These are phyloP conservation scores for Hydrotaea cyrtoneurina DNA, from an alignment of 2,888 invertebrate genomes.

Conservation along the genomic window DNA sequence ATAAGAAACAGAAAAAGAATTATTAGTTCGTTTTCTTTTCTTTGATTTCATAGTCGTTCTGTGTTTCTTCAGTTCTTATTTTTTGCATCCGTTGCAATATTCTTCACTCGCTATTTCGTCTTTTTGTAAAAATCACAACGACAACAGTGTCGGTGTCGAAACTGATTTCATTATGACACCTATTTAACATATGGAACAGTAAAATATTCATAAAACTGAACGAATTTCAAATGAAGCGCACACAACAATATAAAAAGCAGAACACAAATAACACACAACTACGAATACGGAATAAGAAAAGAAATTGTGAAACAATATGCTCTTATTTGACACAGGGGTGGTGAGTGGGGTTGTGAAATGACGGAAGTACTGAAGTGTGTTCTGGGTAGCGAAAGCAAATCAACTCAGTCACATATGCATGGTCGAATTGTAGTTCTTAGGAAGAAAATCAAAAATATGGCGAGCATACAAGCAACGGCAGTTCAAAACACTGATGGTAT, in stretches of 20 bases:
- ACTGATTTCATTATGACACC: conserved; percentile 50
- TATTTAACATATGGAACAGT: conserved; percentile 39
- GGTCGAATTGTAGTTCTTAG: conserved; percentile 30
- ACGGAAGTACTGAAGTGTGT: conserved; percentile 14
- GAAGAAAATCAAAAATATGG: conserved; percentile 49
- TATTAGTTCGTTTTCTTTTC: not conserved
- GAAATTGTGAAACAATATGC: conserved; percentile 32
- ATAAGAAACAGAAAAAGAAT: conserved; percentile 43
- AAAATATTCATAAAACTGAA: conserved; percentile 29
- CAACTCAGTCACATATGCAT: conserved; percentile 11
- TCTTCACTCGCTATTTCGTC: not conserved
- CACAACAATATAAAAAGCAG: conserved; percentile 48
- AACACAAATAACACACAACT: not conserved
- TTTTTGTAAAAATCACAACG: not conserved
- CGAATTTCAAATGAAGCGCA: conserved; percentile 55
- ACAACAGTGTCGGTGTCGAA: conserved; percentile 13
- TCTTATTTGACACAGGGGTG: not conserved
- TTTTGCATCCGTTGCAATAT: conserved; percentile 28
- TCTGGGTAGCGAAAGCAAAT: conserved; percentile 3
- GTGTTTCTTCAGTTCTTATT: not conserved
- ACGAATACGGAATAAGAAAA: conserved; percentile 10
- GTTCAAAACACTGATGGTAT: too few relatives aligned
- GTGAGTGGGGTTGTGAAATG: not conserved
- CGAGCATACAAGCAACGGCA: conserved; percentile 37
- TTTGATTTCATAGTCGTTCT: not conserved